phyloP scores from a whole-genome alignment of 2,113 vertebrate genomes.

The Saiga tatarica region DNA sequence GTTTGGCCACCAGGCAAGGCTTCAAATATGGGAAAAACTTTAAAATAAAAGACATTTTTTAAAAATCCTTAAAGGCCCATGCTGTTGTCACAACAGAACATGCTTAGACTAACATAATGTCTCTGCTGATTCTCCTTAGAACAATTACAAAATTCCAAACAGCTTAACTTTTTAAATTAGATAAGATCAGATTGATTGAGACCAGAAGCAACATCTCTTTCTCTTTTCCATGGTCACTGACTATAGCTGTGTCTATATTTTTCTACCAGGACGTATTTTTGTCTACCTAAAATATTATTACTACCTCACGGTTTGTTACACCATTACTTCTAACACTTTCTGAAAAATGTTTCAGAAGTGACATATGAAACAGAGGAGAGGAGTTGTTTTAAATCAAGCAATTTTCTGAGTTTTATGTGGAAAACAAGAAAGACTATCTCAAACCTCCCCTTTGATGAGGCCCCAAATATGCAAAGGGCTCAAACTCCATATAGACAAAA shows the following conservation, averaged over 20 bases:
- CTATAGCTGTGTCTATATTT: conserved; percentile 70
- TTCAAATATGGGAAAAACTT: conserved; percentile 44
- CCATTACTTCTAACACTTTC: conserved; percentile 81
- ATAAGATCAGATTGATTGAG: conserved; percentile 63
- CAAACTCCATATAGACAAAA: conserved; percentile 64
- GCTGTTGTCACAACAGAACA: conserved; percentile 32
- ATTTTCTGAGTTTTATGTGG: conserved; percentile 75
- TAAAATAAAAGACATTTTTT: conserved; percentile 40
- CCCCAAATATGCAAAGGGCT: conserved; percentile 59
- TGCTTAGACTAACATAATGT: conserved; percentile 4
- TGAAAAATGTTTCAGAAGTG: conserved; percentile 75
- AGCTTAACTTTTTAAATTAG: conserved; percentile 35
- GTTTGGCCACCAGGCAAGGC: conserved; percentile 56
- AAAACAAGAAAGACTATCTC: conserved; percentile 73
- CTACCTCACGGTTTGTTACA: conserved; percentile 74
- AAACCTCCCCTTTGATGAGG: conserved; percentile 70
- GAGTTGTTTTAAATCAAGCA: conserved; percentile 77
- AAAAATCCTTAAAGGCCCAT: conserved; percentile 22
- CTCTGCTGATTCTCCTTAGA: neutral
- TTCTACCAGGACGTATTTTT: conserved; percentile 72
- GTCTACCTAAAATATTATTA: conserved; percentile 78
- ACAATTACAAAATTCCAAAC: conserved; percentile 47
- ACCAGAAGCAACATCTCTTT: conserved; percentile 61
- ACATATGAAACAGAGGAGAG: conserved; percentile 78
- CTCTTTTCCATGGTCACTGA: conserved; percentile 60